Evolutionary conservation across 2,888 invertebrate genomes (phyloP).

Genomic region (Zygothrica quintamaculata): DNA sequence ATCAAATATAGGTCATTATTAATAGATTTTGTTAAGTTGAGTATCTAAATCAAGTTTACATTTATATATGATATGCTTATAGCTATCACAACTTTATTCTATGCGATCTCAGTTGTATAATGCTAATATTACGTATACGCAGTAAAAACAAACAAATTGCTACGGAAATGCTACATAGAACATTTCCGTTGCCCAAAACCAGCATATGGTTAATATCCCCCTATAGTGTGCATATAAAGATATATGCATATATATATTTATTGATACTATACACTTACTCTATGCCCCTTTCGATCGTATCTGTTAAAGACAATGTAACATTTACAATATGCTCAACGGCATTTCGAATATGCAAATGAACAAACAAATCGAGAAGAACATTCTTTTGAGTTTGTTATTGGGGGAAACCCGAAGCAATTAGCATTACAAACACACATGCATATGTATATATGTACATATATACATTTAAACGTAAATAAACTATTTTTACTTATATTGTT

Average conservation of each 20-base stretch:
- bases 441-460: too few species aligned
- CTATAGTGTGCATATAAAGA: constrained; percentile 15
- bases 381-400: constrained; percentile 20
- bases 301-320: constrained; percentile 4
- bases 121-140: background rate
- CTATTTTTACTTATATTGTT: constrained; percentile 61
- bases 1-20: too few species aligned
- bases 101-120: constrained; percentile 16
- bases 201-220: constrained; percentile 69
- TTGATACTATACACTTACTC: too few species aligned
- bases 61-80: too few species aligned
- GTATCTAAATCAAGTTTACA: too few species aligned
- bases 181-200: constrained; percentile 57
- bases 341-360: constrained; percentile 73
- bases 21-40: too few species aligned
- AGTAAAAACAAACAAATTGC: constrained; percentile 53
- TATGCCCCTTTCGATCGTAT: constrained; percentile 12
- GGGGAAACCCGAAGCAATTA: constrained; percentile 45
- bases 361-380: constrained; percentile 30
- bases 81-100: background rate
- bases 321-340: constrained; percentile 37
- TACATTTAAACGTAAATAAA: constrained; percentile 61
- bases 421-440: constrained; percentile 12
- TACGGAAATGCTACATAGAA: constrained; percentile 52
- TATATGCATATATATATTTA: too few species aligned